Evolutionary conservation across 2,113 vertebrate species (phyloP).

Genomic region (Cyanoliseus patagonus): DNA sequence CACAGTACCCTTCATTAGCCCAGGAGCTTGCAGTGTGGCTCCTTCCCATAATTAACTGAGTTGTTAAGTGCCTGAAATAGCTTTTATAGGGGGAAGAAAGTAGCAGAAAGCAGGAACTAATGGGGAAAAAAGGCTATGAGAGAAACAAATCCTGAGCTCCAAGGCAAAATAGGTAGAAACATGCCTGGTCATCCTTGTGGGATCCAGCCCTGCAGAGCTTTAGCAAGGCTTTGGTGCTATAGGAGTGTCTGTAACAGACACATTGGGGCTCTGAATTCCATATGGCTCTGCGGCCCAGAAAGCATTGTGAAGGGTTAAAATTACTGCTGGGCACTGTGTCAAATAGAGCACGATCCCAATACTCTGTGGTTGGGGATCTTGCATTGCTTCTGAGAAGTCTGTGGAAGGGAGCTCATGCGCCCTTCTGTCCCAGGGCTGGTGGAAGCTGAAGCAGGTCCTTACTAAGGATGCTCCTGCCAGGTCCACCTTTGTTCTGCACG

Average conservation of each 20-base stretch:
- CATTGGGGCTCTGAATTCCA: background rate
- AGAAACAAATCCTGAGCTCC: background rate
- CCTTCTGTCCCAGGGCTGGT: background rate
- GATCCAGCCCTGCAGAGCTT: background rate
- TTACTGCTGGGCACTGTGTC: background rate
- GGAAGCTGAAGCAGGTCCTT: background rate
- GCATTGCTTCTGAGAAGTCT: background rate
- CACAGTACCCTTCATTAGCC: background rate
- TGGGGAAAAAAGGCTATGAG: background rate
- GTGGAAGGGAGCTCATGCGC: background rate
- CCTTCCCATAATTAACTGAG: background rate
- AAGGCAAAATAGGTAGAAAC: background rate
- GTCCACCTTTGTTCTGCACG: background rate
- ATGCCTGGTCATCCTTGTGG: background rate
- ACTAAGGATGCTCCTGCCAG: rapidly evolving
- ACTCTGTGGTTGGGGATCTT: background rate
- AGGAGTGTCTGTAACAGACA: background rate
- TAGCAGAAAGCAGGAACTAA: background rate
- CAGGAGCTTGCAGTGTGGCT: background rate
- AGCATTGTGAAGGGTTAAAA: background rate
- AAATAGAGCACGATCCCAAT: rapidly evolving
- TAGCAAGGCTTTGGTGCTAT: background rate
- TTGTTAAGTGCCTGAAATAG: background rate
- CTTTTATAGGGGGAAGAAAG: background rate
- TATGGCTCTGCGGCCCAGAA: background rate